Evolutionary conservation across 2,797 vertebrate species (phyloP).

Genomic region (Capromys pilorides): DNA sequence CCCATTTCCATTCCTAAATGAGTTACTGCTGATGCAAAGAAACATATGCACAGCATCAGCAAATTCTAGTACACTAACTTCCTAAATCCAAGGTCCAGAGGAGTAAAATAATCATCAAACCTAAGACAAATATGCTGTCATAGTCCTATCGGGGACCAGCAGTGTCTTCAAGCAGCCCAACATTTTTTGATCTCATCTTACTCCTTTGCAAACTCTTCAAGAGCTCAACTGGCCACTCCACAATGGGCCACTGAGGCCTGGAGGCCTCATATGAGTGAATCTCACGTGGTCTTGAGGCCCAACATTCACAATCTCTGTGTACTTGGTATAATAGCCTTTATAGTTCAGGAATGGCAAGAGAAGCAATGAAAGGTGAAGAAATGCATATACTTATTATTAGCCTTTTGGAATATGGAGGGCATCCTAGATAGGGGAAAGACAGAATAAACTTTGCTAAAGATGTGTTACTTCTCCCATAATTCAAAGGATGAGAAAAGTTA

Average conservation of each 20-base stretch:
- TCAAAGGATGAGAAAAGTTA: background rate
- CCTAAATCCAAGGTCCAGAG: slow-evolving; percentile 20
- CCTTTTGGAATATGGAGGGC: background rate
- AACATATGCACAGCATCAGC: slow-evolving; percentile 50
- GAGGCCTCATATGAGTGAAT: background rate
- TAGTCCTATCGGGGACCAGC: background rate
- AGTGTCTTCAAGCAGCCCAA: background rate
- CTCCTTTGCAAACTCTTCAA: background rate
- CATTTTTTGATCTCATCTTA: background rate
- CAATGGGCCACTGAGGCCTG: background rate
- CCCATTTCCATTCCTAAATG: slow-evolving; percentile 53
- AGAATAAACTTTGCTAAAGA: background rate
- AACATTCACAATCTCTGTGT: too few relatives aligned
- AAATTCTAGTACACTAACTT: slow-evolving; percentile 41
- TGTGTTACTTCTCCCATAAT: background rate
- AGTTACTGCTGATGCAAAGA: slow-evolving; percentile 59
- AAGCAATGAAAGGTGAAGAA: background rate
- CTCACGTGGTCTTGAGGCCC: background rate
- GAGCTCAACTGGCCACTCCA: too few relatives aligned
- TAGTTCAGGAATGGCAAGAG: background rate
- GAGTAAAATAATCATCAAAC: slow-evolving; percentile 37
- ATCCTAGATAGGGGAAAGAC: background rate
- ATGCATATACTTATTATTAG: background rate
- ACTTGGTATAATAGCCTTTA: background rate
- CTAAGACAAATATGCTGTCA: background rate